Base-by-base conservation (phyloP, 2,888 invertebrate genomes). In the Scaptomyza parva region DNA sequence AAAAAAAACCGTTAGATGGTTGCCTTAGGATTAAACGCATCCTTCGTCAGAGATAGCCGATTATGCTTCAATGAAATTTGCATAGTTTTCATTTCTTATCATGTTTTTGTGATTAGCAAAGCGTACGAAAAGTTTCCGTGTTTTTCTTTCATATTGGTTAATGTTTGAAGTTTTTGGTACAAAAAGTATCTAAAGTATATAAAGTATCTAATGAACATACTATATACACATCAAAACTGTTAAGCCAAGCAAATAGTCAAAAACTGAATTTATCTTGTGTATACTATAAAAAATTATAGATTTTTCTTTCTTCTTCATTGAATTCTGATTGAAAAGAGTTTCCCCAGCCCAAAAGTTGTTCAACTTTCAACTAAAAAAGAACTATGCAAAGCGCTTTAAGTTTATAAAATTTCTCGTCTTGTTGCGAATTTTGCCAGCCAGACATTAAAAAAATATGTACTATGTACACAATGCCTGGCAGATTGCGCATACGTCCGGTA, bases 11-110 rank as follows among this genome's bases (percentile, higher is more conserved):
- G n/a, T 5, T n/a, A 8, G 8, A 7, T 20, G 7, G 6, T 64
- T 76, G 33, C 30, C 47, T 33, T 35, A 22, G 60, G 57, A 76
- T 63, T 67, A 58, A 48, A 35, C 40, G 28, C 44, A 60, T 55
- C 14, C 14, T 14, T 20, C 12, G 12, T 14, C 8, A 20, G 20
- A 20, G 20, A 30, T n/a, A 33, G 17, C 9, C 37, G 17, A 52
- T 7, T 14, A 48, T 7, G 11, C 20, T 11, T 20, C 12, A n/a
- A n/a, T 18, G 28, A 20, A n/a, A 22, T 22, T 48, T 22, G 22
- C 22, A 48, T 35, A 48, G 35, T 48, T 35, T 35, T 11, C 20
- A 4, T 5, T 7, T 8, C 14, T 48, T 28, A 9, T 33, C 7
- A 5, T 0, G 20, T 14, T 35, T 14, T 14, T 2, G 5, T 14